Percentiles rank a stretch among this genome's conserved stretches.
Conservation (phyloP, 1,140 invertebrate genomes). For the Paraescarpia echinospica region DNA sequence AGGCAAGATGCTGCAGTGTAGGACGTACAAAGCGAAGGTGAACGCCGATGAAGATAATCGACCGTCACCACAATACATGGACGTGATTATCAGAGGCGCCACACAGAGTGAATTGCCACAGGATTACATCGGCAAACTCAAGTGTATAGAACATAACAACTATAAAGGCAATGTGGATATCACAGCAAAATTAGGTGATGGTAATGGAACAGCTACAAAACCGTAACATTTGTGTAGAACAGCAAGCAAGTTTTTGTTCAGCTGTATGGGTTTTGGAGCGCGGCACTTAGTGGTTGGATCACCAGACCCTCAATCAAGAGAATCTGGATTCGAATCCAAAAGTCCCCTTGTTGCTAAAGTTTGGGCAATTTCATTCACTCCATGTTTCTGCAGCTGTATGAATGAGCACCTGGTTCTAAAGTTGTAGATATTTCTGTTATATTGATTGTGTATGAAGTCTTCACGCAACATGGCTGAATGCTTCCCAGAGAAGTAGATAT, state of each 20-base stretch:
- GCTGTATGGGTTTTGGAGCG: too few relatives aligned
- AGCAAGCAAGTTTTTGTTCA: neutral
- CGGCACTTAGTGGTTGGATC: too few relatives aligned
- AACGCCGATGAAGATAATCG: constrained; percentile 63
- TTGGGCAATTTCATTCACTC: too few relatives aligned
- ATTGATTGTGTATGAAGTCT: too few relatives aligned
- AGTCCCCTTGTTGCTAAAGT: too few relatives aligned
- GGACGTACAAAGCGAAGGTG: constrained; percentile 68
- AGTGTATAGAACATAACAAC: constrained; percentile 69
- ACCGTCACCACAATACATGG: constrained; percentile 73
- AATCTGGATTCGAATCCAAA: too few relatives aligned
- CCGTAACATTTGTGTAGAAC: neutral
- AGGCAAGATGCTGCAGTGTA: constrained; percentile 60
- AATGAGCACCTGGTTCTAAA: too few relatives aligned
- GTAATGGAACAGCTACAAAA: neutral
- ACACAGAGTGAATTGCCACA: constrained; percentile 69
- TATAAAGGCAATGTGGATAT: constrained; percentile 62
- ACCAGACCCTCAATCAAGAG: too few relatives aligned
- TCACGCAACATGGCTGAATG: too few relatives aligned
- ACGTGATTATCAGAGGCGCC: constrained; percentile 68
- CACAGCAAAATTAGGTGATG: constrained; percentile 4
- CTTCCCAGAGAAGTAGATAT: too few relatives aligned
- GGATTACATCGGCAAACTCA: constrained; percentile 68
- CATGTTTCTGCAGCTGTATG: too few relatives aligned
- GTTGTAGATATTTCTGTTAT: too few relatives aligned